Percentiles rank a stretch among this genome's conserved stretches.
Conservation (phyloP, 2,888 invertebrate genomes). For the Strigamia transsilvanica region DNA sequence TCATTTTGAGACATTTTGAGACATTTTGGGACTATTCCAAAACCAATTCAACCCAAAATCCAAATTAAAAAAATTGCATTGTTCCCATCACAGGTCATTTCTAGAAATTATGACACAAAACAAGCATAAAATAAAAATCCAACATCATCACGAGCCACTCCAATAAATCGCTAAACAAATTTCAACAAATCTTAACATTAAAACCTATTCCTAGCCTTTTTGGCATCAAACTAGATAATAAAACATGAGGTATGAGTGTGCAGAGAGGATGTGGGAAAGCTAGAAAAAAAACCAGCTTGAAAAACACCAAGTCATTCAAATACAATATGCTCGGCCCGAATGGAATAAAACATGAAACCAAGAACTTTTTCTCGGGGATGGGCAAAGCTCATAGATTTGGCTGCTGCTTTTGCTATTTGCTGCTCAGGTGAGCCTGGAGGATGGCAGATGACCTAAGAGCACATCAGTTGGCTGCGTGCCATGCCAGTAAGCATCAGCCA, state of each 20-base stretch:
- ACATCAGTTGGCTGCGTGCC: constrained; percentile 51
- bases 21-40: too few relatives aligned
- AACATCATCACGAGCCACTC: too few relatives aligned
- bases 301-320: constrained; percentile 29
- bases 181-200: too few relatives aligned
- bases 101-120: too few relatives aligned
- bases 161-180: too few relatives aligned
- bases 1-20: not conserved
- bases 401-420: constrained; percentile 43
- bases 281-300: not conserved
- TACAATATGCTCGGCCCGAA: not conserved
- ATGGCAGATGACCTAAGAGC: constrained; percentile 38
- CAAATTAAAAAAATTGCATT: too few relatives aligned
- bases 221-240: too few relatives aligned
- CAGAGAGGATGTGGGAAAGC: not conserved
- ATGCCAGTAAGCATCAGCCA: constrained; percentile 43
- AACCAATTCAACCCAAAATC: too few relatives aligned
- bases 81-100: too few relatives aligned
- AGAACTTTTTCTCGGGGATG: constrained; percentile 10
- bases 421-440: constrained; percentile 43
- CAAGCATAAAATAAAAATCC: too few relatives aligned
- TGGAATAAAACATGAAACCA: constrained; percentile 41
- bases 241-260: not conserved
- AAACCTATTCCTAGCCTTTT: too few relatives aligned
- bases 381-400: constrained; percentile 42